These are phyloP conservation scores for Parnassius smintheus DNA, from an alignment of 2,888 invertebrate species.

Conservation along the genomic window DNA sequence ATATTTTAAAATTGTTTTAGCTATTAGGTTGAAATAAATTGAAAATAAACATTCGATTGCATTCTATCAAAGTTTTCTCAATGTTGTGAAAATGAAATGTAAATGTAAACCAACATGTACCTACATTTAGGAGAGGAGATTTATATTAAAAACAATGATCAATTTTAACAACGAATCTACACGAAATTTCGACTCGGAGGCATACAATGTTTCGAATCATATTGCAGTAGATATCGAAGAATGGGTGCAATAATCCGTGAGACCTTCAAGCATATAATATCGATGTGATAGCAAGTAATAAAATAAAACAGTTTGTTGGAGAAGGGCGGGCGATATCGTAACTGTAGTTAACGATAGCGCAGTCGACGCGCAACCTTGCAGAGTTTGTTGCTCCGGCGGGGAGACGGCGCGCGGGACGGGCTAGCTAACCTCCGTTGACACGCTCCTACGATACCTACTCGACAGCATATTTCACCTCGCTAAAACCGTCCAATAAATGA, in stretches of 20 bases:
- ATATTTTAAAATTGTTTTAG: not conserved
- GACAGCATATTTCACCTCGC: slow-evolving; percentile 35
- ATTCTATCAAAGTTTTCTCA: too few relatives aligned
- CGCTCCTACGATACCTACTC: slow-evolving; percentile 46
- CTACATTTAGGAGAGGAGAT: too few relatives aligned
- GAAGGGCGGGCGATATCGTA: slow-evolving; percentile 77
- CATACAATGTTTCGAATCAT: slow-evolving; percentile 5
- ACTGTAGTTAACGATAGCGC: slow-evolving; percentile 69
- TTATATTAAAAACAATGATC: not conserved
- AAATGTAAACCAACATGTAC: too few relatives aligned
- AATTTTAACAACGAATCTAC: not conserved
- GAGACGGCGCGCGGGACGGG: slow-evolving; percentile 38
- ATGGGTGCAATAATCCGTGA: slow-evolving; percentile 36
- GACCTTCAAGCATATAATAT: slow-evolving; percentile 62
- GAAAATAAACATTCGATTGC: too few relatives aligned
- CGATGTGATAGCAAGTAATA: slow-evolving; percentile 68
- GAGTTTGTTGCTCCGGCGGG: slow-evolving; percentile 74
- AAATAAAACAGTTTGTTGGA: slow-evolving; percentile 69
- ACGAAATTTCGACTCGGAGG: slow-evolving; percentile 3
- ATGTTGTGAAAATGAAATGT: too few relatives aligned
- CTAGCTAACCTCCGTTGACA: slow-evolving; percentile 65
- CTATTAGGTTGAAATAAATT: too few relatives aligned
- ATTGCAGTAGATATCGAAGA: slow-evolving; percentile 16
- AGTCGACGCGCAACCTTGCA: slow-evolving; percentile 75
- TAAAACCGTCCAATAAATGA: slow-evolving; percentile 18